A percentile compares a stretch with the other conserved stretches of the same genome.
Conservation (phyloP, 2,888 invertebrate species). For the Caenorhabditis virilis region DNA sequence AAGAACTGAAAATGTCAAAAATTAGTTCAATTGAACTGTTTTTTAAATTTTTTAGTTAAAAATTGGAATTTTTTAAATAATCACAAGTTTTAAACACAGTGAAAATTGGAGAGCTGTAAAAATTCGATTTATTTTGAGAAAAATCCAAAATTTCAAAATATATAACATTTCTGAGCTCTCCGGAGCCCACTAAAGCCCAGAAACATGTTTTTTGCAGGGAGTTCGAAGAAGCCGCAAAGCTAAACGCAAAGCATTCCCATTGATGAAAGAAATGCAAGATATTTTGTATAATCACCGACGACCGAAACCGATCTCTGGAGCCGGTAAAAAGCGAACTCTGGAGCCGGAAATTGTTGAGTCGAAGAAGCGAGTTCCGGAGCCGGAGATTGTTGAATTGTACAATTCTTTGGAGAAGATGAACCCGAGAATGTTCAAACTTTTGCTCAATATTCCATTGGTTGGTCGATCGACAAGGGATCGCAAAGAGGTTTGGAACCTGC, state of each 20-base stretch:
- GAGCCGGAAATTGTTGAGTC: not conserved
- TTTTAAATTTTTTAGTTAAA: too few species aligned
- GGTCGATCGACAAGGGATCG: not conserved
- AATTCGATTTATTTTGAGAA: too few species aligned
- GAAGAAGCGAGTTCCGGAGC: not conserved
- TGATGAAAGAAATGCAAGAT: not conserved
- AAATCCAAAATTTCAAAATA: too few species aligned
- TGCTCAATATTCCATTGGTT: not conserved
- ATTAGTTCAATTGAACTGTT: too few species aligned
- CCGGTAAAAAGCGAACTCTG: not conserved
- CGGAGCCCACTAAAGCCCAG: too few species aligned
- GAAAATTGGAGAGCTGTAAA: too few species aligned
- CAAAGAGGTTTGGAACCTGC: not conserved
- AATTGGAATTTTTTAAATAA: too few species aligned
- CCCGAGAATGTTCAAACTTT: not conserved
- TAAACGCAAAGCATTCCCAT: not conserved
- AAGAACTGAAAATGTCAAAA: too few species aligned
- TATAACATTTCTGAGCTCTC: too few species aligned
- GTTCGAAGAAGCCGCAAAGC: not conserved
- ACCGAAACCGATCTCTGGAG: too few species aligned
- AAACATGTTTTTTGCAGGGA: not conserved
- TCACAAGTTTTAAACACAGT: too few species aligned
- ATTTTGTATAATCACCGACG: not conserved
- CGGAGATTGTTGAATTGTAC: not conserved
- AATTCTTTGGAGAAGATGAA: not conserved